Evolutionary conservation across 2,888 invertebrate species (phyloP).

Genomic region (Phlogophora meticulosa): DNA sequence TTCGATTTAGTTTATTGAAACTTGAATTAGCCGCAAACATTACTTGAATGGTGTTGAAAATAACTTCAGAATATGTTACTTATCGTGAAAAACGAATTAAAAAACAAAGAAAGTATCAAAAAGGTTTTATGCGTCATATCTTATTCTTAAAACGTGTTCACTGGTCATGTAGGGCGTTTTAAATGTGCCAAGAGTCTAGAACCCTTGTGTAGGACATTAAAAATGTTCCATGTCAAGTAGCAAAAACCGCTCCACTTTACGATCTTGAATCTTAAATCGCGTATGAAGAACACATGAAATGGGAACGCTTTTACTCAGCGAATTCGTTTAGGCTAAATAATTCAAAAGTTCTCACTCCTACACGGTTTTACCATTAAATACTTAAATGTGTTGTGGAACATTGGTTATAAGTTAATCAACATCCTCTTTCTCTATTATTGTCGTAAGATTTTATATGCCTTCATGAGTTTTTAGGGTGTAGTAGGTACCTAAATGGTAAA

Average conservation of each 20-base stretch:
- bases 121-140: not conserved
- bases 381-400: constrained; percentile 20
- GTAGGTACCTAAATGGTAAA: too few species aligned
- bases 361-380: constrained; percentile 32
- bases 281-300: constrained; percentile 41
- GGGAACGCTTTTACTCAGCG: constrained; percentile 32
- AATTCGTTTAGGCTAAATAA: constrained; percentile 32
- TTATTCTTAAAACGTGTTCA: not conserved
- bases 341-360: constrained; percentile 25
- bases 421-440: constrained; percentile 13
- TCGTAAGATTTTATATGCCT: constrained; percentile 1
- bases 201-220: constrained; percentile 18
- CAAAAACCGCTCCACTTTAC: constrained; percentile 37
- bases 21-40: too few species aligned
- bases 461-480: too few species aligned
- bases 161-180: not conserved
- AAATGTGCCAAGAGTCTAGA: constrained; percentile 10
- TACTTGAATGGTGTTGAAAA: too few species aligned
- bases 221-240: constrained; percentile 31
- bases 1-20: too few species aligned
- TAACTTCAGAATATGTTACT: too few species aligned
- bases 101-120: not conserved
- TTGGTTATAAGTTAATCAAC: not conserved
- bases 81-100: too few species aligned
- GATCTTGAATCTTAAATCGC: constrained; percentile 47